phyloP scores from a whole-genome alignment of 2,888 invertebrate genomes.

The Hirtodrosophila alboralis region DNA sequence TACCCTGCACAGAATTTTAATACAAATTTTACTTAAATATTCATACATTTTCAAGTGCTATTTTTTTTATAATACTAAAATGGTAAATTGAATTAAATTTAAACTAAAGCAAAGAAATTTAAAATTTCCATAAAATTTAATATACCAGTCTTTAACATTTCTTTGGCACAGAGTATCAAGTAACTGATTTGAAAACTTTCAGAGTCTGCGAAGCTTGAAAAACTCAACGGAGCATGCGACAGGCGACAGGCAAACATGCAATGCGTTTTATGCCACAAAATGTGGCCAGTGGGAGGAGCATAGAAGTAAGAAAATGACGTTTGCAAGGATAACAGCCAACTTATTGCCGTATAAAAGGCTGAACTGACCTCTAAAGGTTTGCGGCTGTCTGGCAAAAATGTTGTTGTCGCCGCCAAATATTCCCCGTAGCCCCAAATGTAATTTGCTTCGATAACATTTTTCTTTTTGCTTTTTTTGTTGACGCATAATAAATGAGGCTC shows the following conservation, averaged over 20 bases:
- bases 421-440: constrained; percentile 23
- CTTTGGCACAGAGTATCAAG: not conserved
- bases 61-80: no score
- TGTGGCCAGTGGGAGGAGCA: not conserved
- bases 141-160: constrained; percentile 15
- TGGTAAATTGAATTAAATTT: no score
- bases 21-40: no score
- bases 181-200: constrained; percentile 32
- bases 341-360: constrained; percentile 44
- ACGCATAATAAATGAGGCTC: constrained; percentile 68
- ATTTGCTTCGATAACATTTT: constrained; percentile 43
- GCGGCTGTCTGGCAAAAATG: constrained; percentile 29
- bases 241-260: constrained; percentile 71
- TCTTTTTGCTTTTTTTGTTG: no score
- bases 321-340: no score
- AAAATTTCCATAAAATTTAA: not conserved
- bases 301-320: no score
- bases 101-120: no score
- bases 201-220: constrained; percentile 35
- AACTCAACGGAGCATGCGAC: constrained; percentile 67
- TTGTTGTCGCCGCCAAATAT: constrained; percentile 2
- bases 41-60: no score
- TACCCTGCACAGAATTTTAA: no score
- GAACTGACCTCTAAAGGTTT: constrained; percentile 44
- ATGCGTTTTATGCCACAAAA: constrained; percentile 58